Evolutionary conservation across 30 jellyfish, hydroid and myxozoan genomes (phyloP).

Genomic region (Chironex yamaguchii): DNA sequence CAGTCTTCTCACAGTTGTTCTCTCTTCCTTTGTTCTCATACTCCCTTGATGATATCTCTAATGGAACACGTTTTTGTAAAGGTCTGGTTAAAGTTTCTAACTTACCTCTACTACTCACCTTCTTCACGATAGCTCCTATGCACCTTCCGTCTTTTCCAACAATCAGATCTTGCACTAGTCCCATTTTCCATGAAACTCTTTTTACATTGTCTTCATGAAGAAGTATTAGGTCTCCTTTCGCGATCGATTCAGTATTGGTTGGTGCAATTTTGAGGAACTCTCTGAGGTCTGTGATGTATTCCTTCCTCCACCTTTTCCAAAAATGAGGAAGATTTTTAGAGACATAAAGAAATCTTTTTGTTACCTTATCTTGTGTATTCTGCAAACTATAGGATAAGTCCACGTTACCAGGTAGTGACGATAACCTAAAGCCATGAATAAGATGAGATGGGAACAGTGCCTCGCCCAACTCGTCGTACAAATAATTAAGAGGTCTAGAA

Average conservation of each 20-base stretch:
- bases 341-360: constrained; percentile 35
- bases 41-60: too few relatives aligned
- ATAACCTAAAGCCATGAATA: constrained; percentile 11
- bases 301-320: constrained; percentile 46
- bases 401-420: not conserved
- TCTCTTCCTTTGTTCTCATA: too few relatives aligned
- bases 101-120: constrained; percentile 53
- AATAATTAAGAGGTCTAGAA: constrained; percentile 40
- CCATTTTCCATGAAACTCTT: constrained; percentile 35
- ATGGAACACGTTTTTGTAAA: constrained; percentile 21
- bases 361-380: not conserved
- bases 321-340: constrained; percentile 23
- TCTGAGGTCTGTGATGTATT: constrained; percentile 14
- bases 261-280: not conserved
- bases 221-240: not conserved
- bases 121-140: constrained; percentile 36
- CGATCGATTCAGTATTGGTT: not conserved
- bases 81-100: constrained; percentile 16
- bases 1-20: too few relatives aligned
- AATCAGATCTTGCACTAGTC: constrained; percentile 12
- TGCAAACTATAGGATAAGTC: not conserved
- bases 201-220: constrained; percentile 1
- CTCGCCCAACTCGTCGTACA: constrained; percentile 28
- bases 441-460: constrained; percentile 59
- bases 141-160: constrained; percentile 25